phyloP scores from a whole-genome alignment of 2,113 vertebrate species.

The Dipodomys spectabilis region DNA sequence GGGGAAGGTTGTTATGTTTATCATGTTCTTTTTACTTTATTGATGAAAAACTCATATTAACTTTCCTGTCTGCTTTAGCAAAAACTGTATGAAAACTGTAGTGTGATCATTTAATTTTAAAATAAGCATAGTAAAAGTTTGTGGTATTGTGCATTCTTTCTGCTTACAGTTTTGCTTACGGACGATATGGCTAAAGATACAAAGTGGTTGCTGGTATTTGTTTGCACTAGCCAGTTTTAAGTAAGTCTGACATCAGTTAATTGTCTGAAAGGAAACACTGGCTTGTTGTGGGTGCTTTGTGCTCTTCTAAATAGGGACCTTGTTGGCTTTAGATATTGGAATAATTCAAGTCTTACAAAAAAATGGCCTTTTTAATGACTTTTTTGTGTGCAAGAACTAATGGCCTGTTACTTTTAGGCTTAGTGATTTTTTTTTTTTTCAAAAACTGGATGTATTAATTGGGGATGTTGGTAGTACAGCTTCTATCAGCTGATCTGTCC shows the following conservation, averaged over 20 bases:
- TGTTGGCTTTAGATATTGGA: conserved; percentile 20
- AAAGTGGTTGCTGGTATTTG: conserved; percentile 28
- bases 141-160: not conserved
- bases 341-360: conserved; percentile 21
- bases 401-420: conserved; percentile 45
- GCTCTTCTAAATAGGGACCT: not conserved
- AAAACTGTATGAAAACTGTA: conserved; percentile 6
- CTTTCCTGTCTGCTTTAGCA: not conserved
- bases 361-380: not conserved
- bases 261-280: conserved; percentile 54
- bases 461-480: conserved; percentile 56
- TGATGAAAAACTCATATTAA: not conserved
- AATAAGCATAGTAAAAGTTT: conserved; percentile 16
- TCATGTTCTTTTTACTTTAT: not conserved
- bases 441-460: conserved; percentile 23
- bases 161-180: conserved; percentile 22
- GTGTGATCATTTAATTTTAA: conserved; percentile 22
- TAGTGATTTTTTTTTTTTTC: not conserved
- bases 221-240: conserved; percentile 42
- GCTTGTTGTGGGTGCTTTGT: conserved; percentile 48
- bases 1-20: not conserved
- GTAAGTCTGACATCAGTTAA: conserved; percentile 59
- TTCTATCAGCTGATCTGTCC: conserved; percentile 45
- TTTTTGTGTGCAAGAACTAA: conserved; percentile 50
- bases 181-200: not conserved